phyloP scores from a whole-genome alignment of 2,888 invertebrate genomes.

The Unio pictorum region DNA sequence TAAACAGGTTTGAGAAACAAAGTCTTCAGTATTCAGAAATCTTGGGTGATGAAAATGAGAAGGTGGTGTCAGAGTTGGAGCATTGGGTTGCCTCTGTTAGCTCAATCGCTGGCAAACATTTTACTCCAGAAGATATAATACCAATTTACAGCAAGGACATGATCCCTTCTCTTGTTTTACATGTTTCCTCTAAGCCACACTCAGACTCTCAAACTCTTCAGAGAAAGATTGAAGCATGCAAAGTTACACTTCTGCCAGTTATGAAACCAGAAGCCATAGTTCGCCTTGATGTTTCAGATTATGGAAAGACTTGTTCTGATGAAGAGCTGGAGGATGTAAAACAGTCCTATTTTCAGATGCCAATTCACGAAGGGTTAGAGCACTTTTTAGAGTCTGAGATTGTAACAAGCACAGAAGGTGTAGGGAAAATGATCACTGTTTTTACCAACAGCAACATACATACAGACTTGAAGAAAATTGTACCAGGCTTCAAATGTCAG shows the following conservation, averaged over 20 bases:
- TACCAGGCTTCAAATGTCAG: constrained; percentile 6
- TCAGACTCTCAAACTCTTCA: not conserved
- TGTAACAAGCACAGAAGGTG: too few relatives aligned
- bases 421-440: constrained; percentile 15
- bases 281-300: constrained; percentile 10
- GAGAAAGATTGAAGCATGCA: constrained; percentile 3
- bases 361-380: constrained; percentile 36
- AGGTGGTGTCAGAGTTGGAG: constrained; percentile 15
- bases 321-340: not conserved
- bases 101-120: constrained; percentile 5
- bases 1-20: constrained; percentile 62
- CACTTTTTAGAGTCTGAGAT: constrained; percentile 7
- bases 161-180: constrained; percentile 26
- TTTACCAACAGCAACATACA: constrained; percentile 44
- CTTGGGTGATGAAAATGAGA: constrained; percentile 14
- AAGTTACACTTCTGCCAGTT: constrained; percentile 23
- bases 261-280: constrained; percentile 36
- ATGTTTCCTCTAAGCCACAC: not conserved
- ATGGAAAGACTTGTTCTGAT: constrained; percentile 2
- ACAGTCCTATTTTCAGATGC: constrained; percentile 26
- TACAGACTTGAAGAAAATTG: constrained; percentile 7
- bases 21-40: constrained; percentile 46
- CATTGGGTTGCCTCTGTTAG: constrained; percentile 12
- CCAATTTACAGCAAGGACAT: constrained; percentile 38
- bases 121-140: constrained; percentile 23